phyloP scores from a whole-genome alignment of 2,113 vertebrate species.

The Suncus etruscus region DNA sequence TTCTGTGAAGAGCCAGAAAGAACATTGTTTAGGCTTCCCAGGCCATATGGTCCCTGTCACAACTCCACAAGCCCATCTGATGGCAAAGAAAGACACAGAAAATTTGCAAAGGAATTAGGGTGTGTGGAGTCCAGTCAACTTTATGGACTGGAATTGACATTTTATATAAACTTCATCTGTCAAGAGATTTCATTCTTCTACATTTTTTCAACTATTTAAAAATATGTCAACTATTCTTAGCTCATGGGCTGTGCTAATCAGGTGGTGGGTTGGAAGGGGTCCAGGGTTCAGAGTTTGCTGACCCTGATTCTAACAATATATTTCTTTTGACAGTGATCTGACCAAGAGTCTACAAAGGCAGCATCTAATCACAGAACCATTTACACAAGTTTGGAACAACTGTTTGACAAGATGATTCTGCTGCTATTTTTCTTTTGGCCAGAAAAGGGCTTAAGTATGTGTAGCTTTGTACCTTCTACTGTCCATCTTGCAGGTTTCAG shows the following conservation, averaged over 20 bases:
- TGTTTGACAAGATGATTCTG: neutral
- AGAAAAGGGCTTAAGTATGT: neutral
- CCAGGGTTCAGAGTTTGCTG: fast-evolving
- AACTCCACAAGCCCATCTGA: neutral
- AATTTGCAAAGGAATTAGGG: neutral
- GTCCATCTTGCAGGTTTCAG: neutral
- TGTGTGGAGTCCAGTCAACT: neutral
- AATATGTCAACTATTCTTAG: neutral
- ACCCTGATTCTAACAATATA: neutral
- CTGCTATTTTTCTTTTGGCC: neutral
- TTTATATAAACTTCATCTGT: neutral
- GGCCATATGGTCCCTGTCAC: neutral
- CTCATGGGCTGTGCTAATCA: neutral
- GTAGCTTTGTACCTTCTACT: neutral
- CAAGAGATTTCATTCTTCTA: neutral
- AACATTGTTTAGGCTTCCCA: neutral
- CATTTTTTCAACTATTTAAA: neutral
- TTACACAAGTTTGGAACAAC: neutral
- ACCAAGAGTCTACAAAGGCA: neutral
- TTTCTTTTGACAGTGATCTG: neutral
- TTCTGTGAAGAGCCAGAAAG: neutral
- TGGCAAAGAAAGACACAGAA: neutral
- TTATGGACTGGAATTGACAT: neutral
- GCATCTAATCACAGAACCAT: neutral
- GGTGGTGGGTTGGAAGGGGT: neutral